Percentiles rank a stretch among this genome's conserved stretches.
Evolutionary conservation across 2,113 vertebrate genomes (phyloP).

Genomic region (Carassius carassius): DNA sequence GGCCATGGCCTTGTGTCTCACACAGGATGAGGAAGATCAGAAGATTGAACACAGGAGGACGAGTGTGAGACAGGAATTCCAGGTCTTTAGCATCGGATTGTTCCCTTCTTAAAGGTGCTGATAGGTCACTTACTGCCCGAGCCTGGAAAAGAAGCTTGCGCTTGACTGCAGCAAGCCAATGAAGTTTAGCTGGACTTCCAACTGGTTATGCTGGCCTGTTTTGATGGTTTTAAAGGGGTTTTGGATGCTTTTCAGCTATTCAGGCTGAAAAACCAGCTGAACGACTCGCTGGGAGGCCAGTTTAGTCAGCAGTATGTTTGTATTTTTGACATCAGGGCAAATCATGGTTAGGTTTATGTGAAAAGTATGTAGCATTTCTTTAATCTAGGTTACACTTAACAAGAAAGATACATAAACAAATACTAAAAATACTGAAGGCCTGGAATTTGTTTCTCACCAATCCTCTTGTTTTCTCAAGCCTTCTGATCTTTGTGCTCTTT

Average conservation of each 20-base stretch:
- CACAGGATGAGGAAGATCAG: conserved; percentile 31
- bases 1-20: conserved; percentile 12
- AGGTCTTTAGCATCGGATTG: conserved; percentile 22
- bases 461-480: neutral
- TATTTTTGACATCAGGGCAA: neutral
- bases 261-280: neutral
- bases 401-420: neutral
- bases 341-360: neutral
- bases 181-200: neutral
- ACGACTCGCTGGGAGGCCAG: neutral
- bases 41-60: conserved; percentile 29
- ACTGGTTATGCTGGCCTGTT: neutral
- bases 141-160: conserved; percentile 9
- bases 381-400: neutral
- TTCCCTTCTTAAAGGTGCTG: neutral
- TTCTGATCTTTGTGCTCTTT: neutral
- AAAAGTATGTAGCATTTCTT: neutral
- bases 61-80: conserved; percentile 23
- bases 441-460: neutral
- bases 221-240: neutral
- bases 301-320: neutral
- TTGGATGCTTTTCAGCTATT: neutral
- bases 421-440: neutral
- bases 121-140: neutral
- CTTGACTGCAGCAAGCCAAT: neutral